Percentiles rank a stretch among this genome's conserved stretches.
phyloP scores from a whole-genome alignment of 2,113 vertebrate species.

The Craseonycteris thonglongyai region DNA sequence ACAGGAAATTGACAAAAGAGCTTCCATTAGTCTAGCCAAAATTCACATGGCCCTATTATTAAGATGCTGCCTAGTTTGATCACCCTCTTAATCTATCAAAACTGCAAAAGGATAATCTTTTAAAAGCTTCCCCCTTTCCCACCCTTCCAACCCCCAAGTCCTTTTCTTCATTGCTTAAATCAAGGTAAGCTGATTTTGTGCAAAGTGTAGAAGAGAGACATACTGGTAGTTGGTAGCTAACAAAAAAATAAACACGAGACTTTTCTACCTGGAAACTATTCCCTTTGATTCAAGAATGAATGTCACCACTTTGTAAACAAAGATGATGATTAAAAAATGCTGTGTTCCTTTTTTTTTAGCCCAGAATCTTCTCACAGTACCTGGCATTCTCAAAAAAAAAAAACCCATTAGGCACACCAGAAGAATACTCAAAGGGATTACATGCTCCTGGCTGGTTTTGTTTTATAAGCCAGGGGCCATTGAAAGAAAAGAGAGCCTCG shows the following conservation, averaged over 20 bases:
- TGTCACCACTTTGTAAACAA: constrained; percentile 65
- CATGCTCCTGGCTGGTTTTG: constrained; percentile 65
- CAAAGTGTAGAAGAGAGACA: constrained; percentile 42
- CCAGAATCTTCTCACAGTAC: constrained; percentile 47
- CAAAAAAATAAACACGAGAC: constrained; percentile 3
- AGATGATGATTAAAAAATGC: constrained; percentile 64
- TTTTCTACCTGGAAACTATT: not conserved
- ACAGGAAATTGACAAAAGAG: constrained; percentile 48
- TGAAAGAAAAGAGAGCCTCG: constrained; percentile 71
- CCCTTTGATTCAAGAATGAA: constrained; percentile 50
- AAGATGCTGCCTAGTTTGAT: constrained; percentile 46
- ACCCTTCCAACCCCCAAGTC: constrained; percentile 43
- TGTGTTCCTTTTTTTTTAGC: not conserved
- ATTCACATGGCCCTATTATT: constrained; percentile 43
- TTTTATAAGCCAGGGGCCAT: constrained; percentile 71
- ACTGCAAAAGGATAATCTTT: constrained; percentile 64
- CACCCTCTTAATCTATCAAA: constrained; percentile 45
- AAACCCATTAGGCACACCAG: constrained; percentile 51
- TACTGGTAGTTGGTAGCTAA: not conserved
- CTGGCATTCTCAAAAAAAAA: constrained; percentile 46
- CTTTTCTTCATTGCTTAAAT: constrained; percentile 59
- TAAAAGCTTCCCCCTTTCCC: constrained; percentile 54
- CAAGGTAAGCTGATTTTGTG: constrained; percentile 57
- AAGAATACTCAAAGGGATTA: constrained; percentile 70
- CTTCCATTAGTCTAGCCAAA: constrained; percentile 52